Evolutionary conservation across 2,888 invertebrate genomes (phyloP), one percentile per base, ranked within the genome.

Genomic region (Cheilosia scutellata): DNA sequence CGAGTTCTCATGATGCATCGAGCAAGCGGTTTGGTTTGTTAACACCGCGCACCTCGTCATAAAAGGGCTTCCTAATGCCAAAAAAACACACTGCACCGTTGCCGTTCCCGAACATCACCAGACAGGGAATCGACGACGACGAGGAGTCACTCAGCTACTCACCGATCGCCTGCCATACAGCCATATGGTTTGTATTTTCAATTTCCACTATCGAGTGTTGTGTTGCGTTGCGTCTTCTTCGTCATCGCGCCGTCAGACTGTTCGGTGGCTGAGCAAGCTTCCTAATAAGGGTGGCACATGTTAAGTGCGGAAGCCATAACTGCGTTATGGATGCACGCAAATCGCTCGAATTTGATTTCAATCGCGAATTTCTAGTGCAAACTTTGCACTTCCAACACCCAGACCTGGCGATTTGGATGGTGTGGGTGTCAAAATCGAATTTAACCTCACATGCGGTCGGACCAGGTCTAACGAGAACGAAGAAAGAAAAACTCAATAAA

Each of bases 211-310:
- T 55, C 76, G 62, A 16, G 44, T 65, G 20, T 55, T 16, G 29
- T 66, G 55, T 68, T 13, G 47, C 44, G 42, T 42, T 44, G 51
- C 60, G 58, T 62, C 60, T 44, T 77, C 53, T 62, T 82, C 79
- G 68, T 77, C 87, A 72, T 77, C 80, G 68, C 55, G 68, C 55
- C 53, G 68, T 80, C 86, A 74, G 79, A 68, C 76, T 83, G 63
- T 60, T 53, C 66, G 75, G 65, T 86, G 77, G 49, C 70, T 58
- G 82, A 89, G 88, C 91, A 91, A 91, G 90, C 91, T 92, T 91
- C 92, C 92, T 91, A 92, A 92, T 92, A 92, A 92, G 92, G 92
- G 90, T 90, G 90, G 90, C 92, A 92, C 90, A 92, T 92, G 92
- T 91, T 91, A 91, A 90, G 89, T 91, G 89, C 91, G 90, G 91